A percentile compares a stretch with the other conserved stretches of the same genome.
These are phyloP conservation scores for Xylocopa sonorina DNA, from an alignment of 1,140 invertebrate species.

Conservation along the genomic window DNA sequence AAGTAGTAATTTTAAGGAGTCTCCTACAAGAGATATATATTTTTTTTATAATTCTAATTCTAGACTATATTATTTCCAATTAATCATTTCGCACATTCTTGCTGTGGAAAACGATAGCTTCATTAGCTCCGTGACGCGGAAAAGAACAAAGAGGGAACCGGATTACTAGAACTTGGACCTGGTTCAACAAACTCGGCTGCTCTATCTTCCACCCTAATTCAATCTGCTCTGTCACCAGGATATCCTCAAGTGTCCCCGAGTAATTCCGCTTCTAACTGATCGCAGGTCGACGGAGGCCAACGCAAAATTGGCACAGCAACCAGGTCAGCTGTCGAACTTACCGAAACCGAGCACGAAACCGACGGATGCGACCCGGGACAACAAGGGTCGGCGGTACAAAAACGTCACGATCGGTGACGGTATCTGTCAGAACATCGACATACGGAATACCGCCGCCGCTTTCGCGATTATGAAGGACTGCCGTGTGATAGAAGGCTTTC, in stretches of 20 bases:
- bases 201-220: no score
- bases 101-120: no score
- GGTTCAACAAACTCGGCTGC: no score
- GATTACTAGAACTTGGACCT: no score
- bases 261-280: neutral
- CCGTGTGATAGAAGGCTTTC: constrained; percentile 86
- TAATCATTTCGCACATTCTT: no score
- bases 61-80: no score
- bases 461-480: constrained; percentile 83
- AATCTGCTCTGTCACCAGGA: neutral
- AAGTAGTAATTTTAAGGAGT: no score
- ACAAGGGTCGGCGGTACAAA: constrained; percentile 31
- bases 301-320: constrained; percentile 43
- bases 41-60: no score
- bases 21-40: no score
- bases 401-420: constrained; percentile 68
- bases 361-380: constrained; percentile 19
- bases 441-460: constrained; percentile 81
- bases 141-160: no score
- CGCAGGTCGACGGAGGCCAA: constrained; percentile 48
- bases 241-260: neutral
- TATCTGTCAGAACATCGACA: constrained; percentile 81
- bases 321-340: constrained; percentile 50
- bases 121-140: no score
- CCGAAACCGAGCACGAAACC: constrained; percentile 45